phyloP scores from a whole-genome alignment of 2,113 vertebrate species.

The Plecturocebus donacophilus region DNA sequence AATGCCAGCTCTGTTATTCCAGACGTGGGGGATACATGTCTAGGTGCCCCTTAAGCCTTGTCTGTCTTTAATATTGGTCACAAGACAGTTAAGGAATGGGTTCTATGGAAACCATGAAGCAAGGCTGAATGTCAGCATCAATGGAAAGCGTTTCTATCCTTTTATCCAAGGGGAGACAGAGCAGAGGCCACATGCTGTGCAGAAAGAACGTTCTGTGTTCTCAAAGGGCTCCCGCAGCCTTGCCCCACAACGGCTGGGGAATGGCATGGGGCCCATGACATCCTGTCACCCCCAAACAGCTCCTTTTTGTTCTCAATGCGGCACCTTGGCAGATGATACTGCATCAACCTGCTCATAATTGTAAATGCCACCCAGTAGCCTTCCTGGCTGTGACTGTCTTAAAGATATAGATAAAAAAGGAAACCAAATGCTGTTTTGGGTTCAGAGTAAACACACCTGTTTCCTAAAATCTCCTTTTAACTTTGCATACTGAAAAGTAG shows the following conservation, averaged over 20 bases:
- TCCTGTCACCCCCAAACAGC: neutral
- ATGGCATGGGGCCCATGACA: accelerated
- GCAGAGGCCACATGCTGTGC: neutral
- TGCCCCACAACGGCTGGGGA: neutral
- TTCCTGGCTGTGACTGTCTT: neutral
- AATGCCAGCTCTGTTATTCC: neutral
- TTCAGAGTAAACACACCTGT: neutral
- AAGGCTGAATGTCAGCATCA: neutral
- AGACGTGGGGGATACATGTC: neutral
- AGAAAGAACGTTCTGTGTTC: neutral
- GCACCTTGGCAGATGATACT: neutral
- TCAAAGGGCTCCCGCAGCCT: neutral
- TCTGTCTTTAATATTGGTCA: conserved; percentile 10
- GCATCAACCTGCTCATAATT: neutral
- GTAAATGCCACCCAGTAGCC: neutral
- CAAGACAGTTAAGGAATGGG: neutral
- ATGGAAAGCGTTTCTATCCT: neutral
- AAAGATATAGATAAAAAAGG: neutral
- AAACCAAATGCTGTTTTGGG: neutral
- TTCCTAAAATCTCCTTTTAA: conserved; percentile 20
- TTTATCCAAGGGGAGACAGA: neutral
- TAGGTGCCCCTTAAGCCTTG: neutral
- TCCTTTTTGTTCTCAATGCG: neutral
- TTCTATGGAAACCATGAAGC: neutral
- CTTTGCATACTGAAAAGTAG: neutral